Conservation (phyloP, 2,797 vertebrate genomes). For the Megaceryle alcyon region DNA sequence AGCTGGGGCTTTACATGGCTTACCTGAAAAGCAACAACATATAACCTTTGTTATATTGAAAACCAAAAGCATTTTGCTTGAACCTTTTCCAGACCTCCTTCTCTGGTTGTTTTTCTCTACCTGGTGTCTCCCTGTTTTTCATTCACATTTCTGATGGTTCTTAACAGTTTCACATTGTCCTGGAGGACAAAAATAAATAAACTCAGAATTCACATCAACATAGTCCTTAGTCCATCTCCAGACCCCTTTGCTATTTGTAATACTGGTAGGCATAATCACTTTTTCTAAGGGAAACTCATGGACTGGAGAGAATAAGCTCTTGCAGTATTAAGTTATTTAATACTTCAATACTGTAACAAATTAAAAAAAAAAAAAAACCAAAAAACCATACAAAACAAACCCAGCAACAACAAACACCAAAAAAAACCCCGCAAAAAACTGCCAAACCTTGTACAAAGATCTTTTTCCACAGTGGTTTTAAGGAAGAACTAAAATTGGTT, state of each 20-base stretch:
- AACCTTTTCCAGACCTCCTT: not conserved
- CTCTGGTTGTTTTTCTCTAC: not conserved
- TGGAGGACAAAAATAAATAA: not conserved
- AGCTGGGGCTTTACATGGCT: not conserved
- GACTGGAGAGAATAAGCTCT: not conserved
- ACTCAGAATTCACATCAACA: not conserved
- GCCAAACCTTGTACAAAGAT: not conserved
- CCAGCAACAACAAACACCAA: too few relatives aligned
- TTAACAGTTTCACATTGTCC: not conserved
- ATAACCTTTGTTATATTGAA: not conserved
- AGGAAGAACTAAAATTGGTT: not conserved
- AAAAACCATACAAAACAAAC: too few relatives aligned
- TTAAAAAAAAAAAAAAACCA: not conserved
- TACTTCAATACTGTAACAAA: not conserved
- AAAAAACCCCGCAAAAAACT: too few relatives aligned
- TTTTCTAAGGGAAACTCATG: not conserved
- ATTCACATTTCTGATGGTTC: not conserved
- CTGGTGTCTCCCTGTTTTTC: not conserved
- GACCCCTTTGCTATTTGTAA: not conserved
- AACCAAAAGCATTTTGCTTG: not conserved
- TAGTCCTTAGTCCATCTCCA: not conserved
- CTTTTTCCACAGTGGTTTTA: not conserved
- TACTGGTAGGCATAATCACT: rapidly evolving
- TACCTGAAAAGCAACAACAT: not conserved
- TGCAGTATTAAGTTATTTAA: constrained; percentile 6